Conservation (phyloP, 2,797 vertebrate species). For the Natrix natrix region DNA sequence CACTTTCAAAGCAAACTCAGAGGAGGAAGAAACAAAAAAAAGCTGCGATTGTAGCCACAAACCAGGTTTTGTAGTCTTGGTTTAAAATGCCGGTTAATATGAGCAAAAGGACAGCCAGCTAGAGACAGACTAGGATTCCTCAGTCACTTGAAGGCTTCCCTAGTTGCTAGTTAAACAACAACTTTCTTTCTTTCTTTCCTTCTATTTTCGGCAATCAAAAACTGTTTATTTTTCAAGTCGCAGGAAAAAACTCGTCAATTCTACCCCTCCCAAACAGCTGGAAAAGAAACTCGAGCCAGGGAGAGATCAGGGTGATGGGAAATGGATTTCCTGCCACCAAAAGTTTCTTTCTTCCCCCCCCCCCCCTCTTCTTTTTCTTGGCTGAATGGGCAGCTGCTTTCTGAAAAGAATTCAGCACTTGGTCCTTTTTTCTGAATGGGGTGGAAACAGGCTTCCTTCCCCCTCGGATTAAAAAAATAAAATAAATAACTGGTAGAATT, state of each 20-base stretch:
- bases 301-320: background rate
- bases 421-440: background rate
- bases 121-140: constrained; percentile 31
- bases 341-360: rapidly evolving
- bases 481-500: background rate
- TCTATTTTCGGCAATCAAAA: constrained; percentile 58
- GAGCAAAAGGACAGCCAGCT: constrained; percentile 32
- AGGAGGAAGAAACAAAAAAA: background rate
- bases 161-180: constrained; percentile 13
- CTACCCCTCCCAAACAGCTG: background rate
- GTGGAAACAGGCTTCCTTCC: background rate
- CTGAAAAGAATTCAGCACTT: background rate
- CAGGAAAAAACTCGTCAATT: background rate
- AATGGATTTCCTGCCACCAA: background rate
- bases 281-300: background rate
- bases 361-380: background rate
- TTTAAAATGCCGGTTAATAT: constrained; percentile 39
- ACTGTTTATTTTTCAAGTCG: constrained; percentile 52
- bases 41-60: constrained; percentile 27
- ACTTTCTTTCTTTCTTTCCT: constrained; percentile 46
- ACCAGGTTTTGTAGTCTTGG: constrained; percentile 1
- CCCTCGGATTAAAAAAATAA: background rate
- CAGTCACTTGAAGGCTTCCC: constrained; percentile 39
- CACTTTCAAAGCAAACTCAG: background rate
- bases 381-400: background rate